Evolutionary conservation across 37 sponge, comb jelly and placozoan species (phyloP).

Genomic region (Chondrosia reniformis): DNA sequence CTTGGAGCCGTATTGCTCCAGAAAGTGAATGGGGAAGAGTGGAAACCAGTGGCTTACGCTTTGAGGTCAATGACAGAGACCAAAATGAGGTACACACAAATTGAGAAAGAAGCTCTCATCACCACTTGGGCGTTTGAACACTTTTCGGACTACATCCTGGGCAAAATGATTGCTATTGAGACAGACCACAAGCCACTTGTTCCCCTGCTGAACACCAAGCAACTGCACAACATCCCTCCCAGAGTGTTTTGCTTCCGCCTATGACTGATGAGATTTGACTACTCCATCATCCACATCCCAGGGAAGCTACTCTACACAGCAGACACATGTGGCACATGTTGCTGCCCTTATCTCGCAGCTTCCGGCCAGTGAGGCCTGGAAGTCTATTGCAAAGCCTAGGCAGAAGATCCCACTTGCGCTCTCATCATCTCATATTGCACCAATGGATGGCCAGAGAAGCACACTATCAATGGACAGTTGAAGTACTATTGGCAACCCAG

Average conservation of each 20-base stretch:
- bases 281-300: slow-evolving; percentile 8
- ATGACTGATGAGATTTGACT: slow-evolving; percentile 8
- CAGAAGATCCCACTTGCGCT: neutral
- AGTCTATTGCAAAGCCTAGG: neutral
- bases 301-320: neutral
- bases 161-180: neutral
- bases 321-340: neutral
- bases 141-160: slow-evolving; percentile 32
- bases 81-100: slow-evolving; percentile 23
- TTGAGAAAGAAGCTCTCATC: slow-evolving; percentile 44
- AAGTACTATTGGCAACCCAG: neutral
- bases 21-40: neutral
- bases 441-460: neutral
- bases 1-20: slow-evolving; percentile 52
- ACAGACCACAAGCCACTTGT: slow-evolving; percentile 36
- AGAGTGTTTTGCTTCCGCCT: slow-evolving; percentile 12
- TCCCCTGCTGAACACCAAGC: neutral
- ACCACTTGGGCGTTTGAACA: slow-evolving; percentile 24
- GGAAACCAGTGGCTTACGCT: slow-evolving; percentile 34
- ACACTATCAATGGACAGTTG: neutral
- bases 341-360: neutral
- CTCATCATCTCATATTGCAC: neutral
- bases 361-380: slow-evolving; percentile 8
- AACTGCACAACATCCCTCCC: slow-evolving; percentile 16
- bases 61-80: slow-evolving; percentile 26